These are phyloP conservation scores for Scaptodrosophila lebanonensis DNA, from an alignment of 1,140 invertebrate species.

Conservation along the genomic window DNA sequence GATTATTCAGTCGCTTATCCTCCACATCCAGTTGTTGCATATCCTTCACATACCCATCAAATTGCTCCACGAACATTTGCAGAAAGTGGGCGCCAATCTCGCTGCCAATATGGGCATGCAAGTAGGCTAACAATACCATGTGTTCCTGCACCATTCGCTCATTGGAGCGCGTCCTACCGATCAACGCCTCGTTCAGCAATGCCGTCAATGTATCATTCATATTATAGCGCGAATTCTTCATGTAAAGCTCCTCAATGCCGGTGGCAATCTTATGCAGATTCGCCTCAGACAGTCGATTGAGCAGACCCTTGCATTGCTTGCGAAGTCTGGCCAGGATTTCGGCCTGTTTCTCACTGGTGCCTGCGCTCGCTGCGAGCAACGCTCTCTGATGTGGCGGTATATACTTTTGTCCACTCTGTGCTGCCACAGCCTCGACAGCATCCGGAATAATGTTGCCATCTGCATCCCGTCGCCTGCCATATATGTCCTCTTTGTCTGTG, in stretches of 20 bases:
- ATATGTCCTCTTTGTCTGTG: constrained; percentile 92
- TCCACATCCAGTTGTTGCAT: constrained; percentile 79
- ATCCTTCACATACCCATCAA: constrained; percentile 80
- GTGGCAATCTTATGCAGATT: constrained; percentile 90
- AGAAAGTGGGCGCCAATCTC: constrained; percentile 86
- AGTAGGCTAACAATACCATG: constrained; percentile 87
- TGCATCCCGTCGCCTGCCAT: constrained; percentile 89
- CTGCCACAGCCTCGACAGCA: constrained; percentile 6
- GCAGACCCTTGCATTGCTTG: constrained; percentile 89
- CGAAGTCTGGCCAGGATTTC: constrained; percentile 82
- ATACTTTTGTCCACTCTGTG: constrained; percentile 80
- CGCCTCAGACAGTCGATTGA: constrained; percentile 92
- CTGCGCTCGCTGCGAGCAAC: constrained; percentile 62
- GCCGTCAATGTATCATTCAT: constrained; percentile 87
- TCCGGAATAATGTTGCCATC: constrained; percentile 85
- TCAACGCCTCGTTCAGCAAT: constrained; percentile 84
- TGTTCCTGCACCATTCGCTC: constrained; percentile 91
- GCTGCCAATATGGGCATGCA: constrained; percentile 93
- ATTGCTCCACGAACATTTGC: constrained; percentile 70
- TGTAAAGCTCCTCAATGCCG: constrained; percentile 86
- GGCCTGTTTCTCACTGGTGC: constrained; percentile 79
- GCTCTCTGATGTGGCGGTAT: constrained; percentile 88
- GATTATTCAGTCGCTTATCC: constrained; percentile 92
- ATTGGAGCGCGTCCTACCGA: constrained; percentile 82
- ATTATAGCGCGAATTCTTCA: constrained; percentile 86